These are phyloP conservation scores for Callyntrura sp. DNA, from an alignment of 2,888 invertebrate species.

Conservation along the genomic window DNA sequence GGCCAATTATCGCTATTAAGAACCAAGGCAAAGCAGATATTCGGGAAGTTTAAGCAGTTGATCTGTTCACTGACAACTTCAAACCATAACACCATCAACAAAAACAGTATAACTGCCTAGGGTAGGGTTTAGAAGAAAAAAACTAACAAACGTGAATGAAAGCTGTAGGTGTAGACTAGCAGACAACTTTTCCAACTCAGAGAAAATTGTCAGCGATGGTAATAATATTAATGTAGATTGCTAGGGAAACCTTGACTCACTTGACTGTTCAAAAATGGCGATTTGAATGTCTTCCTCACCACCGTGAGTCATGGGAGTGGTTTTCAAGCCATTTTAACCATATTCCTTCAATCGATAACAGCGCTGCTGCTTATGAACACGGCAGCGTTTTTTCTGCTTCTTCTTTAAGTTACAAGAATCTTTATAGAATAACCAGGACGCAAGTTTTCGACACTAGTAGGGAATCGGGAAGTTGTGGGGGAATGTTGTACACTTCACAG, in stretches of 20 bases:
- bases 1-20: too few relatives aligned
- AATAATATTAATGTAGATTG: conserved; percentile 67
- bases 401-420: too few relatives aligned
- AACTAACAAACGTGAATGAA: background rate
- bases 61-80: background rate
- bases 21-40: too few relatives aligned
- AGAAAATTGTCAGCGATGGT: conserved; percentile 2
- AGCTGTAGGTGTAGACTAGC: too few relatives aligned
- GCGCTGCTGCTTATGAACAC: background rate
- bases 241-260: conserved; percentile 30
- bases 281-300: background rate
- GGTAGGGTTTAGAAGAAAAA: background rate
- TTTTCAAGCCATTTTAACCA: background rate
- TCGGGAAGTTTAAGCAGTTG: too few relatives aligned
- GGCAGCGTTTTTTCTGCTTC: background rate
- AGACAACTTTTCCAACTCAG: conserved; percentile 18
- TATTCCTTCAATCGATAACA: too few relatives aligned
- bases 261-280: conserved; percentile 36
- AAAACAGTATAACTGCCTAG: background rate
- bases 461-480: background rate
- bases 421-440: background rate
- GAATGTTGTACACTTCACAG: too few relatives aligned
- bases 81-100: background rate
- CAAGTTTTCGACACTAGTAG: background rate
- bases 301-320: background rate